Evolutionary conservation across 2,113 vertebrate species (phyloP).

Genomic region (Syngnathus scovelli): DNA sequence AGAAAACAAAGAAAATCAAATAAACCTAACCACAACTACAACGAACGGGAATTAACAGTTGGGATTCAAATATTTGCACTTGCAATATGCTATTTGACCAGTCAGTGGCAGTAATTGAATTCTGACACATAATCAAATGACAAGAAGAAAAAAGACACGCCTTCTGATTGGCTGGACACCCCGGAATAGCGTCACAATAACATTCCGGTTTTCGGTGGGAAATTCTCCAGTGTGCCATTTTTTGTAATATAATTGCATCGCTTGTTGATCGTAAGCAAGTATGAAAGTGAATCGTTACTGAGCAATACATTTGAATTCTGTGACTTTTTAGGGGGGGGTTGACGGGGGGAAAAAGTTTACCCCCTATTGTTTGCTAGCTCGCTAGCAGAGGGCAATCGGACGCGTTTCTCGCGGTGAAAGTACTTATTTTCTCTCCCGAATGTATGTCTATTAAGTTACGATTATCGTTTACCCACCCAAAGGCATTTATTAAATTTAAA

Average conservation of each 20-base stretch:
- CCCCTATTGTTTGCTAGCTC: slow-evolving; percentile 60
- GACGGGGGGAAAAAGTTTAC: slow-evolving; percentile 3
- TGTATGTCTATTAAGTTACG: background rate
- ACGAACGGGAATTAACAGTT: background rate
- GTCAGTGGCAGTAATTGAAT: background rate
- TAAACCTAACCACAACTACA: background rate
- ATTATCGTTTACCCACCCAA: background rate
- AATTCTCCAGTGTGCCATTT: slow-evolving; percentile 28
- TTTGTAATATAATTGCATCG: background rate
- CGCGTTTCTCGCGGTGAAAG: background rate
- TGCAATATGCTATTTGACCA: background rate
- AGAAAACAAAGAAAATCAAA: background rate
- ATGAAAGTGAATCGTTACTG: background rate
- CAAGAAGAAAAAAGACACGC: slow-evolving; percentile 21
- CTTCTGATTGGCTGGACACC: slow-evolving; percentile 27
- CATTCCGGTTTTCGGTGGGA: slow-evolving; percentile 57
- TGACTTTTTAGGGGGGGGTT: too few species aligned
- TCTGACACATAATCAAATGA: background rate
- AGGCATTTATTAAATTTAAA: background rate
- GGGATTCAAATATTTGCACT: background rate
- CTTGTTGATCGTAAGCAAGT: background rate
- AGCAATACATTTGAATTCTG: background rate
- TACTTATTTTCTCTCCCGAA: background rate
- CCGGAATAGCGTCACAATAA: slow-evolving; percentile 34
- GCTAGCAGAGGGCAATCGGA: slow-evolving; percentile 15